Percentiles rank a stretch among this genome's conserved stretches.
Evolutionary conservation across 2,113 vertebrate genomes (phyloP).

Genomic region (Paralichthys olivaceus): DNA sequence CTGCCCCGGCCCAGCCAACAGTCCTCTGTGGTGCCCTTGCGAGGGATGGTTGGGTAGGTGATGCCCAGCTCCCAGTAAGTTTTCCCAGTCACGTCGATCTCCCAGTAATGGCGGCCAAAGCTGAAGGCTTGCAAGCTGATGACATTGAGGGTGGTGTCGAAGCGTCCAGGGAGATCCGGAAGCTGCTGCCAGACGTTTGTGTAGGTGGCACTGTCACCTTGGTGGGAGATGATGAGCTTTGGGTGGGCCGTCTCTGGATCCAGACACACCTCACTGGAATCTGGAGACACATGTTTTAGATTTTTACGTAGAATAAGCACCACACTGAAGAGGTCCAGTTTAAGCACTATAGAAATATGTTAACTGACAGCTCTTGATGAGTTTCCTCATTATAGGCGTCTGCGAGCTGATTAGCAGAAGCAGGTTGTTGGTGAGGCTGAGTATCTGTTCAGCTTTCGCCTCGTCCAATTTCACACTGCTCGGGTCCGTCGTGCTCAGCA

Average conservation of each 20-base stretch:
- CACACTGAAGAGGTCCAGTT: background rate
- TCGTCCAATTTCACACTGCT: constrained; percentile 78
- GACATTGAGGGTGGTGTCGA: constrained; percentile 88
- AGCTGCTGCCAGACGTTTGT: constrained; percentile 81
- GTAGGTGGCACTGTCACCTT: constrained; percentile 77
- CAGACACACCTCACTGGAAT: constrained; percentile 76
- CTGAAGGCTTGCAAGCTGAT: constrained; percentile 83
- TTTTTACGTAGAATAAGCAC: background rate
- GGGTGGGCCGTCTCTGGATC: constrained; percentile 83
- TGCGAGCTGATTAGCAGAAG: constrained; percentile 79
- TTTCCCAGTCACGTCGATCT: constrained; percentile 88
- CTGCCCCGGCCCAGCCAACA: constrained; percentile 88
- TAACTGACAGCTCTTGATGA: constrained; percentile 81
- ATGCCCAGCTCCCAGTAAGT: constrained; percentile 90
- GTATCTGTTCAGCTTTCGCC: constrained; percentile 80
- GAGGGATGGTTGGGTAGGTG: constrained; percentile 83
- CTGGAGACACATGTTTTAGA: constrained; percentile 61
- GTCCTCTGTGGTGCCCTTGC: constrained; percentile 87
- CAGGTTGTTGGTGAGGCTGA: constrained; percentile 78
- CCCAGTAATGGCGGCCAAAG: constrained; percentile 89
- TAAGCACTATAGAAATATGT: background rate
- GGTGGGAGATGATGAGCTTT: constrained; percentile 79
- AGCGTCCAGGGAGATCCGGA: constrained; percentile 82
- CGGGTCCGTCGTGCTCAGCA: constrained; percentile 74
- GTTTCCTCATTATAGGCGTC: constrained; percentile 80